Conservation (phyloP, 1,140 invertebrate genomes). For the Drosophila tristis region DNA sequence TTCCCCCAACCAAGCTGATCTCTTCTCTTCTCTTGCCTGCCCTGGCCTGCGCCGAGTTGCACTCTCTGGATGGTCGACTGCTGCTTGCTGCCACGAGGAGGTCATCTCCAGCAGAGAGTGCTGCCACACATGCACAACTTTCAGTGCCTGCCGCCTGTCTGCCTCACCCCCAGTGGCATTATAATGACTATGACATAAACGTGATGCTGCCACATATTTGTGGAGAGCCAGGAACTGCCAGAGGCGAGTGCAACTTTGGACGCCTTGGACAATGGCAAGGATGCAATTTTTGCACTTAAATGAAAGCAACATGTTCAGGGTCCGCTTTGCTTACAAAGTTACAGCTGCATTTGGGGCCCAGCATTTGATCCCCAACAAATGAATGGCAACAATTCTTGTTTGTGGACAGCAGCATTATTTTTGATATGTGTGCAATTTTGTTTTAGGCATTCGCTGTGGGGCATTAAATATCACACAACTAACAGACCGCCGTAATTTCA, state of each 20-base stretch:
- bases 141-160: slow-evolving; percentile 43
- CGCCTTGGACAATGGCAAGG: slow-evolving; percentile 5
- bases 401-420: slow-evolving; percentile 16
- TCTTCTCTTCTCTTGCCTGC: slow-evolving; percentile 16
- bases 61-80: neutral
- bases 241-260: neutral
- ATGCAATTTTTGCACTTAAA: neutral
- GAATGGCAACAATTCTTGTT: slow-evolving; percentile 19
- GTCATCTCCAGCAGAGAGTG: slow-evolving; percentile 42
- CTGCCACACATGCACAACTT: slow-evolving; percentile 60
- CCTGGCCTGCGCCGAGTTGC: neutral
- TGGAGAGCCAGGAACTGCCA: slow-evolving; percentile 5
- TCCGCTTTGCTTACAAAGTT: slow-evolving; percentile 12
- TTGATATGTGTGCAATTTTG: slow-evolving; percentile 30
- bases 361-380: slow-evolving; percentile 23
- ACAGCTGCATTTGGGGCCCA: neutral
- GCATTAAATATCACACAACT: neutral
- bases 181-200: slow-evolving; percentile 66
- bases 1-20: slow-evolving; percentile 32
- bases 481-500: slow-evolving; percentile 27
- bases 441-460: neutral
- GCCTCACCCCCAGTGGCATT: slow-evolving; percentile 33
- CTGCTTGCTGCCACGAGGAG: slow-evolving; percentile 35
- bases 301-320: slow-evolving; percentile 1
- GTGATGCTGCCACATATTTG: slow-evolving; percentile 50